Evolutionary conservation across 2,113 vertebrate genomes (phyloP).

Genomic region (Peromyscus californicus): DNA sequence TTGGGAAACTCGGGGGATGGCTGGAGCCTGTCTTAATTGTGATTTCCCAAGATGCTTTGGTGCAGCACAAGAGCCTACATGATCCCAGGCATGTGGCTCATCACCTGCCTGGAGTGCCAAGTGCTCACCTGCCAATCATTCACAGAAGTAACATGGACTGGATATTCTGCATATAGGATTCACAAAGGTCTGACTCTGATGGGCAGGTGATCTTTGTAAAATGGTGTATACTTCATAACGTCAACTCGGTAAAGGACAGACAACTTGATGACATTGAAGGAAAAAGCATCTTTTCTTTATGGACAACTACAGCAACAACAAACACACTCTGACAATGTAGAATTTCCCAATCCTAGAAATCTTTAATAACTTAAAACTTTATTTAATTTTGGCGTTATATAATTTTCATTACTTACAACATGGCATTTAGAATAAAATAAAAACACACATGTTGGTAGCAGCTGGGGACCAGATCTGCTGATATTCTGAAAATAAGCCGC

Average conservation of each 20-base stretch:
- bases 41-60: background rate
- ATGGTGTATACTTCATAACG: background rate
- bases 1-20: background rate
- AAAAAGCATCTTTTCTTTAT: conserved; percentile 49
- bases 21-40: background rate
- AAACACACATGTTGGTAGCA: conserved; percentile 59
- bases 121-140: background rate
- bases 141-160: background rate
- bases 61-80: background rate
- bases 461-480: conserved; percentile 73
- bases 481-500: conserved; percentile 61
- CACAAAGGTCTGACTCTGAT: conserved; percentile 23
- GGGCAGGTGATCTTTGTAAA: conserved; percentile 3
- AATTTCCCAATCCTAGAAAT: conserved; percentile 61
- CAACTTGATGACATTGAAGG: conserved; percentile 53
- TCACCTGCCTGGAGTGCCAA: background rate
- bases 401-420: conserved; percentile 76
- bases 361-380: conserved; percentile 65
- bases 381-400: conserved; percentile 69
- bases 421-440: conserved; percentile 76
- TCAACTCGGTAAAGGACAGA: conserved; percentile 38
- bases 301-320: background rate
- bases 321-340: conserved; percentile 13
- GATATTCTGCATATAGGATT: conserved; percentile 18
- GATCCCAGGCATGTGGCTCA: background rate